Conservation (phyloP, 2,888 invertebrate species). For the Bembecia ichneumoniformis region DNA sequence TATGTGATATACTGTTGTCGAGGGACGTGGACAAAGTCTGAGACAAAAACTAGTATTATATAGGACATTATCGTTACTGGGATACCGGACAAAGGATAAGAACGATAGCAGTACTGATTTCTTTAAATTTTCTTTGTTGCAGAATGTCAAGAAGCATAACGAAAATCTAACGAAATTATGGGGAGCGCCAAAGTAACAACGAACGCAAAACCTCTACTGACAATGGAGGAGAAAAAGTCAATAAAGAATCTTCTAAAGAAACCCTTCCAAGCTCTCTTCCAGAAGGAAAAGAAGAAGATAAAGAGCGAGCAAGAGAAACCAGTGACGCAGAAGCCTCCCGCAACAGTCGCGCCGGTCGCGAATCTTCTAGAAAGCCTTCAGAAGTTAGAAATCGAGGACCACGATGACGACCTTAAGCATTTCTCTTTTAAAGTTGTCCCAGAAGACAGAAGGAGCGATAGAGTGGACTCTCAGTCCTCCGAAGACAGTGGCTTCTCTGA, state of each 20-base stretch:
- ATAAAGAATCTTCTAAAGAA: constrained; percentile 25
- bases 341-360: constrained; percentile 19
- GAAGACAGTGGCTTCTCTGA: constrained; percentile 53
- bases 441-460: constrained; percentile 25
- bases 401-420: constrained; percentile 31
- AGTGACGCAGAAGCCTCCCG: constrained; percentile 10
- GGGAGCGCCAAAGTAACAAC: constrained; percentile 32
- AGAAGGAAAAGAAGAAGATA: constrained; percentile 19
- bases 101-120: no score
- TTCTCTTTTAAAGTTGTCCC: constrained; percentile 37
- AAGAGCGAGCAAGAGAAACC: constrained; percentile 20
- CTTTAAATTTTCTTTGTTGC: constrained; percentile 14
- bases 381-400: constrained; percentile 23
- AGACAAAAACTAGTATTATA: no score
- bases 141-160: constrained; percentile 14
- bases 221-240: constrained; percentile 40
- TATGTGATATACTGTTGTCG: no score
- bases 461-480: constrained; percentile 46
- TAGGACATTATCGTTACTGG: no score
- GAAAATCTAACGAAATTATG: constrained; percentile 25
- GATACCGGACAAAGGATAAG: no score
- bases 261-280: constrained; percentile 16
- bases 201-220: constrained; percentile 23
- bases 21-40: no score
- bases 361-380: constrained; percentile 28